These are phyloP conservation scores for Poecilia latipinna DNA, from an alignment of 2,113 vertebrate genomes.

Conservation along the genomic window DNA sequence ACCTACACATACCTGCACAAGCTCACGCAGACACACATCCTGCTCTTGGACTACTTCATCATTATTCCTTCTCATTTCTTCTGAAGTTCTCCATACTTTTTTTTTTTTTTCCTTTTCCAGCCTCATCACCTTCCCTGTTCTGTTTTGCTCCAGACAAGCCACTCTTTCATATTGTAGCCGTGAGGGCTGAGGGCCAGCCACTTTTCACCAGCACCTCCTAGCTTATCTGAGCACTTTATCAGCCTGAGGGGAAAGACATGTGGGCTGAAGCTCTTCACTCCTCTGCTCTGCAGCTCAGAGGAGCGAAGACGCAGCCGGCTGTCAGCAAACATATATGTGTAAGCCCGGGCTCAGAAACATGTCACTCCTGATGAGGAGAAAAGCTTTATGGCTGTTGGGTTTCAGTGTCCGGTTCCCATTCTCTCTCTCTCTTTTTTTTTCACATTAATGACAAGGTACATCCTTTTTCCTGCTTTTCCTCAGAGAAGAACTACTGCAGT, in stretches of 20 bases:
- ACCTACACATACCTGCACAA: conserved; percentile 36
- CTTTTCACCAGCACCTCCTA: conserved; percentile 79
- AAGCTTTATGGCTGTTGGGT: conserved; percentile 41
- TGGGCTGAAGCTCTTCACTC: conserved; percentile 88
- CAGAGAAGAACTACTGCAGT: neutral
- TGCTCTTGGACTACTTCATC: conserved; percentile 51
- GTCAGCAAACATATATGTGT: conserved; percentile 86
- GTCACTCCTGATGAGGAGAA: conserved; percentile 48
- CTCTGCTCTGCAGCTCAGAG: conserved; percentile 72
- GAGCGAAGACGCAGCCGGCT: conserved; percentile 67
- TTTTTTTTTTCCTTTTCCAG: conserved; percentile 19
- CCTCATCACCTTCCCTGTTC: conserved; percentile 62
- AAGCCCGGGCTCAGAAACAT: conserved; percentile 70
- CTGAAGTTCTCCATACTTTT: conserved; percentile 37
- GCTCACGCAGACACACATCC: conserved; percentile 28
- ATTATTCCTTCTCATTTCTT: conserved; percentile 54
- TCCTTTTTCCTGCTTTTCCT: conserved; percentile 62
- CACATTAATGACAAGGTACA: conserved; percentile 74
- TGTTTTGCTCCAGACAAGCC: conserved; percentile 80
- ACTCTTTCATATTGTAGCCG: conserved; percentile 85
- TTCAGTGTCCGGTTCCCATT: conserved; percentile 44
- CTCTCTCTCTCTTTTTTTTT: neutral
- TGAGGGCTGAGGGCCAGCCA: conserved; percentile 80
- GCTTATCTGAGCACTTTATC: conserved; percentile 99
- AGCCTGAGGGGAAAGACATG: conserved; percentile 86